A percentile compares a stretch with the other conserved stretches of the same genome.
phyloP scores from a whole-genome alignment of 2,888 invertebrate species.

The Acleris literana region DNA sequence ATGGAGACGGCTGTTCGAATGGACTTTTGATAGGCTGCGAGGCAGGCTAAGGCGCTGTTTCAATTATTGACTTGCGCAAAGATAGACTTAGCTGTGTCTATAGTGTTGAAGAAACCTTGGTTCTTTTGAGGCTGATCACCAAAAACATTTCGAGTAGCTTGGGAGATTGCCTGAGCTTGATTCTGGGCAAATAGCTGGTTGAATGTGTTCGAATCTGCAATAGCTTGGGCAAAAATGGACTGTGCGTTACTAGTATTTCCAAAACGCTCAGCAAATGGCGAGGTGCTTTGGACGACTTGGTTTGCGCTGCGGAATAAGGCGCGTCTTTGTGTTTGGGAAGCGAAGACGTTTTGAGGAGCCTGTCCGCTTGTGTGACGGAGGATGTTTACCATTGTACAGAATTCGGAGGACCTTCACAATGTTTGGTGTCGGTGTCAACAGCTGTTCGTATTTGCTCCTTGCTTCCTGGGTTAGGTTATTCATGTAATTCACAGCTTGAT shows the following conservation, averaged over 20 bases:
- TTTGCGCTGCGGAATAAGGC: slow-evolving; percentile 65
- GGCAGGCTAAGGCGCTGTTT: not conserved
- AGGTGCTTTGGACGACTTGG: slow-evolving; percentile 52
- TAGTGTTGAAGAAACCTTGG: slow-evolving; percentile 28
- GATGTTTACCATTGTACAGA: slow-evolving; percentile 60
- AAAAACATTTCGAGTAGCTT: slow-evolving; percentile 39
- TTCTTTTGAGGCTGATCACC: slow-evolving; percentile 37
- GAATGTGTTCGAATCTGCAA: not conserved
- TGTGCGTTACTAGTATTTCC: not conserved
- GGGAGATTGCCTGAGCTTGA: slow-evolving; percentile 45
- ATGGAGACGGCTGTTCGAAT: no score
- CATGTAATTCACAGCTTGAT: slow-evolving; percentile 84
- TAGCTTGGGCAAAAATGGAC: slow-evolving; percentile 13
- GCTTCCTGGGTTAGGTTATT: slow-evolving; percentile 60
- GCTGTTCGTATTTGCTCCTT: slow-evolving; percentile 59
- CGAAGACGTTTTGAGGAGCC: slow-evolving; percentile 41
- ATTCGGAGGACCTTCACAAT: slow-evolving; percentile 57
- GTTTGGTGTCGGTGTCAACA: slow-evolving; percentile 53
- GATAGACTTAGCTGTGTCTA: slow-evolving; percentile 11
- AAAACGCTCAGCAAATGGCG: slow-evolving; percentile 43
- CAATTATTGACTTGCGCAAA: slow-evolving; percentile 23
- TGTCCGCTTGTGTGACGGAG: slow-evolving; percentile 43
- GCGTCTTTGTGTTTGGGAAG: slow-evolving; percentile 35
- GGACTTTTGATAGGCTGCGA: no score
- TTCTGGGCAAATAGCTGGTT: not conserved